Evolutionary conservation across 2,797 vertebrate species (phyloP).

Genomic region (Bovichtus diacanthus): DNA sequence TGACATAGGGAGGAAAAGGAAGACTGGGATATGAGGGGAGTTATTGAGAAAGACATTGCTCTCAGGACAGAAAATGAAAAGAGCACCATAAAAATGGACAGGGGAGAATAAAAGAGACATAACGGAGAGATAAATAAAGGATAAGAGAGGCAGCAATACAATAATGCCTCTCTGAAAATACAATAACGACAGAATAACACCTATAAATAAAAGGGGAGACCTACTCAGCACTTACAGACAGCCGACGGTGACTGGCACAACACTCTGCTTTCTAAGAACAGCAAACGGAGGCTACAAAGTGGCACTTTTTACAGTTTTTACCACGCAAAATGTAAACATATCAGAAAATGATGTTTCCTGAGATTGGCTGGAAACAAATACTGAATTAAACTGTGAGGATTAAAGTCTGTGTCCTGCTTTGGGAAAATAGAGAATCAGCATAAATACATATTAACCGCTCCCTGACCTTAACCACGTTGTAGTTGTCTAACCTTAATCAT

Average conservation of each 20-base stretch:
- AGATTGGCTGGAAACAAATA: no score
- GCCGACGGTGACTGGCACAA: neutral
- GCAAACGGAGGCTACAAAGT: neutral
- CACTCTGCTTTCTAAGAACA: neutral
- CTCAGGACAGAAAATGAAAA: neutral
- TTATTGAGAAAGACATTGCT: constrained; percentile 22
- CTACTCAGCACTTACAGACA: neutral
- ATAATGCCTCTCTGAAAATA: constrained; percentile 24
- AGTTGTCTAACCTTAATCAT: neutral
- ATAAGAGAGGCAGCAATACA: neutral
- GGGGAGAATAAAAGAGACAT: constrained; percentile 11
- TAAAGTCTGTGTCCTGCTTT: no score
- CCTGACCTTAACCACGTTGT: neutral
- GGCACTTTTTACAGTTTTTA: neutral
- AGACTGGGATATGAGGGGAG: neutral
- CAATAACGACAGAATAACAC: constrained; percentile 19
- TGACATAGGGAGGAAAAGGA: constrained; percentile 7
- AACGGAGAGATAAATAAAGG: constrained; percentile 23
- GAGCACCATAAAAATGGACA: neutral
- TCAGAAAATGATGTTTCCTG: neutral
- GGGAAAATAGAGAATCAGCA: no score
- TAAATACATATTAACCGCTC: neutral
- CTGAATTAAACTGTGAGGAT: neutral
- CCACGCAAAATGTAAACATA: neutral
- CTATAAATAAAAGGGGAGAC: constrained; percentile 20